These are phyloP conservation scores for Trinorchestia longiramus DNA, from an alignment of 1,140 invertebrate genomes.

Conservation along the genomic window DNA sequence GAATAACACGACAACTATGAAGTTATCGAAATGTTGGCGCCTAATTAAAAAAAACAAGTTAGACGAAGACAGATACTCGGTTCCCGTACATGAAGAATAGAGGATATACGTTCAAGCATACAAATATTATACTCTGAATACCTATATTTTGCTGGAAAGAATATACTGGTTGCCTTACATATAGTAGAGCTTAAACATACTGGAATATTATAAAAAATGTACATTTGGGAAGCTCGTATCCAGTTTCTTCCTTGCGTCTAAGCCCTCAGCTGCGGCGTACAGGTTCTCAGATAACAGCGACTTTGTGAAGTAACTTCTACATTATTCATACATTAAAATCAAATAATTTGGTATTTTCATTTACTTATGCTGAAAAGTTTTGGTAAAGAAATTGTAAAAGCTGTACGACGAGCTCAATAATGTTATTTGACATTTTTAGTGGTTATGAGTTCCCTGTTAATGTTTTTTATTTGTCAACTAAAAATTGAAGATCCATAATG, in stretches of 20 bases:
- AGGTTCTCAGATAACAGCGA: neutral
- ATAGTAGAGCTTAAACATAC: neutral
- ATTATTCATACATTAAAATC: too few relatives aligned
- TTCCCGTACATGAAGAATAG: neutral
- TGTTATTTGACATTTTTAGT: neutral
- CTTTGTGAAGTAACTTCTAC: too few relatives aligned
- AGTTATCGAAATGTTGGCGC: neutral
- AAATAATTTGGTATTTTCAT: too few relatives aligned
- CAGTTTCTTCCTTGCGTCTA: neutral
- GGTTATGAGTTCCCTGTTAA: neutral
- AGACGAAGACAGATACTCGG: neutral
- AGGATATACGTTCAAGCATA: slow-evolving; percentile 1
- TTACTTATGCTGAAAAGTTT: neutral
- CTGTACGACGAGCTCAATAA: neutral
- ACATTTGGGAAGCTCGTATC: neutral
- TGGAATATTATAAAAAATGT: slow-evolving; percentile 11
- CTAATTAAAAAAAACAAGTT: neutral
- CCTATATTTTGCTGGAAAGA: neutral
- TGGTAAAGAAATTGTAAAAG: neutral
- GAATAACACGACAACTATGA: neutral
- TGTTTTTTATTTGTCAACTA: neutral
- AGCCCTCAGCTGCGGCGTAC: neutral
- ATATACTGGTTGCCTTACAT: neutral
- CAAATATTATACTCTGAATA: neutral
- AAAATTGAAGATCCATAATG: neutral